Percentiles rank a stretch among this genome's conserved stretches.
Conservation (phyloP, 1,140 invertebrate genomes). For the Drosophila baimaii region DNA sequence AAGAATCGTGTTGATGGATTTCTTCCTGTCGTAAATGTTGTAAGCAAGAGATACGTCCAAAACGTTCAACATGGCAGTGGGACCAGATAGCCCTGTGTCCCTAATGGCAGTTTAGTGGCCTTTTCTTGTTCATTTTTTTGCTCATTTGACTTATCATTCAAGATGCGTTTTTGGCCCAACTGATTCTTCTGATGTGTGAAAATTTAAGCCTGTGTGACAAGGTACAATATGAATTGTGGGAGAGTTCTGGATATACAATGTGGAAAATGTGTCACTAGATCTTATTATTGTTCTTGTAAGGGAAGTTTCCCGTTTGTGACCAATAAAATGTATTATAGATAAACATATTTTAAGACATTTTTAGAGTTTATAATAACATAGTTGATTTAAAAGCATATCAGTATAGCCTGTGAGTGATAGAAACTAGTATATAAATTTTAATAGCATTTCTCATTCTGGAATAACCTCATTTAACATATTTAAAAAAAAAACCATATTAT, state of each 20-base stretch:
- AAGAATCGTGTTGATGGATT: conserved; percentile 78
- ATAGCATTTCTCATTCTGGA: too few relatives aligned
- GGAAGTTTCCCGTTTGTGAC: background rate
- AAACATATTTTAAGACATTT: background rate
- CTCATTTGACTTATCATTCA: conserved; percentile 55
- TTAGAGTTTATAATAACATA: background rate
- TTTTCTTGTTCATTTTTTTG: conserved; percentile 32
- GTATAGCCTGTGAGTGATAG: too few relatives aligned
- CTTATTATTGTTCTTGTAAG: background rate
- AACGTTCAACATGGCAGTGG: conserved; percentile 44
- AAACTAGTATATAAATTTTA: too few relatives aligned
- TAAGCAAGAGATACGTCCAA: conserved; percentile 57
- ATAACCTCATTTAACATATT: too few relatives aligned
- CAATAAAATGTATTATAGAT: background rate
- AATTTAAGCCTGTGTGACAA: conserved; percentile 12
- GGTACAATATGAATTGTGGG: conserved; percentile 27
- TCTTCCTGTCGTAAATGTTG: conserved; percentile 79
- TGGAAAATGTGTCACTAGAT: conserved; percentile 25
- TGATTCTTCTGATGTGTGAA: conserved; percentile 43
- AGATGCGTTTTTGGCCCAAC: conserved; percentile 43
- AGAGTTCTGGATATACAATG: conserved; percentile 34
- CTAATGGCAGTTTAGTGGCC: conserved; percentile 18
- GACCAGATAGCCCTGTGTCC: conserved; percentile 30
- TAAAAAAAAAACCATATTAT: too few relatives aligned
- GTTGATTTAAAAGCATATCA: background rate